Evolutionary conservation across 2,797 vertebrate genomes (phyloP), one percentile per base, ranked within the genome.

Genomic region (Tachyglossus aculeatus): DNA sequence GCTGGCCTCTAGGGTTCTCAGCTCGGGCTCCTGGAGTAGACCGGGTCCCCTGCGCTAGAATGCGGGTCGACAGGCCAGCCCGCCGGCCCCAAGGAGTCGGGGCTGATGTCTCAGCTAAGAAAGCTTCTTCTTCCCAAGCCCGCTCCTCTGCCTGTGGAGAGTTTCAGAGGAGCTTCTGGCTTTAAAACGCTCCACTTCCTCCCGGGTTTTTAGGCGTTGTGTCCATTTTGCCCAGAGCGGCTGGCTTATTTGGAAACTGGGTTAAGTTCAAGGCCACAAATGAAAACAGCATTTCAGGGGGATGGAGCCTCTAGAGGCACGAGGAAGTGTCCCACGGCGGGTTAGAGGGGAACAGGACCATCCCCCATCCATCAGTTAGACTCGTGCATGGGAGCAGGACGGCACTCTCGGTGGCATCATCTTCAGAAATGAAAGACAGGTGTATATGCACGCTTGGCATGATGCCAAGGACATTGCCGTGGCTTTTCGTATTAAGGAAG

Each of bases 1-100:
- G 56, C 58, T 83, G 73, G 71, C 77, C 77, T 86, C 74, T 12
- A 55, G 1, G 74, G 78, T 47, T 63, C 9, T 62, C 48, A 25
- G 9, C 53, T 74, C 3, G 1, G 6, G 16, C 76, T 85, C 50
- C 80, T 27, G 2, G 3, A 51, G 64, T 21, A 64, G 67, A 72
- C 61, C 58, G 63, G 37, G 18, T 52, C 29, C 0, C 15, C 78
- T 34, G 19, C 66, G 43, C 24, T 0, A 44, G 66, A 71, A 72
- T 2, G 0, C n/a, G 1, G 50, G 5, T 29, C 69, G 27, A 6
- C 22, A 12, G 64, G 58, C 67, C 32, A 3, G 24, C 34, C 58
- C 13, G 1, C 37, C 37, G 7, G 29, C 41, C 60, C 38, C 10
- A 5, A 1, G 32, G 12, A n/a, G n/a, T n/a, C 16, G 59, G 59